These are phyloP conservation scores for Crotalus tigris DNA, from an alignment of 2,113 vertebrate genomes.

Conservation along the genomic window DNA sequence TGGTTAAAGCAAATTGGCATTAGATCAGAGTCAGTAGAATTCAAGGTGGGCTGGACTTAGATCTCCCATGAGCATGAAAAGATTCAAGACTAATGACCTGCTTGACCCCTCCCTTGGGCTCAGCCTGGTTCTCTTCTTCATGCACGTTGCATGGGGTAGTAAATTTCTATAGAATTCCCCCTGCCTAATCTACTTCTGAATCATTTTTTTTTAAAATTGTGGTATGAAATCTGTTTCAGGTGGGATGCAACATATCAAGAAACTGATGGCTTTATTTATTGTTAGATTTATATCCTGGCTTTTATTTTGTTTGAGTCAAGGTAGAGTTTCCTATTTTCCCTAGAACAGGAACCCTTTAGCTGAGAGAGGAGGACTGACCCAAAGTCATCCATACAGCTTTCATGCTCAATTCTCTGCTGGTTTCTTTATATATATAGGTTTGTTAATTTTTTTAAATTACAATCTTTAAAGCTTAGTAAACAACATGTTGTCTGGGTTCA, in stretches of 20 bases:
- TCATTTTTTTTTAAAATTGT: not conserved
- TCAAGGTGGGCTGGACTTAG: no score
- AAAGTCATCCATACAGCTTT: not conserved
- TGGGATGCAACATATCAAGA: not conserved
- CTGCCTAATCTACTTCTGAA: not conserved
- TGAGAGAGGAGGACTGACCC: not conserved
- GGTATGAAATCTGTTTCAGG: not conserved
- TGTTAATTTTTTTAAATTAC: no score
- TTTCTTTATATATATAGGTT: no score
- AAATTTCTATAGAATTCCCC: not conserved
- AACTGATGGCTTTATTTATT: not conserved
- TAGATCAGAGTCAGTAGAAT: no score
- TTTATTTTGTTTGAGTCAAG: not conserved
- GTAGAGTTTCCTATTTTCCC: not conserved
- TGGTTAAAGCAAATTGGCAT: no score
- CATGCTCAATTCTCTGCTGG: no score
- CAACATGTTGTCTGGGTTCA: no score
- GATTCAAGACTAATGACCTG: not conserved
- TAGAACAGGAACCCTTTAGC: not conserved
- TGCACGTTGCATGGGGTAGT: not conserved
- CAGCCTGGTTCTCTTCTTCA: not conserved
- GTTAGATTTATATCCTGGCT: not conserved
- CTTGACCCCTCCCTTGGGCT: not conserved
- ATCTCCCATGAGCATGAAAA: no score
- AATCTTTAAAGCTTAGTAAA: no score